A percentile compares a stretch with the other conserved stretches of the same genome.
These are phyloP conservation scores for Orchestes rusci DNA, from an alignment of 2,888 invertebrate genomes.

Conservation along the genomic window DNA sequence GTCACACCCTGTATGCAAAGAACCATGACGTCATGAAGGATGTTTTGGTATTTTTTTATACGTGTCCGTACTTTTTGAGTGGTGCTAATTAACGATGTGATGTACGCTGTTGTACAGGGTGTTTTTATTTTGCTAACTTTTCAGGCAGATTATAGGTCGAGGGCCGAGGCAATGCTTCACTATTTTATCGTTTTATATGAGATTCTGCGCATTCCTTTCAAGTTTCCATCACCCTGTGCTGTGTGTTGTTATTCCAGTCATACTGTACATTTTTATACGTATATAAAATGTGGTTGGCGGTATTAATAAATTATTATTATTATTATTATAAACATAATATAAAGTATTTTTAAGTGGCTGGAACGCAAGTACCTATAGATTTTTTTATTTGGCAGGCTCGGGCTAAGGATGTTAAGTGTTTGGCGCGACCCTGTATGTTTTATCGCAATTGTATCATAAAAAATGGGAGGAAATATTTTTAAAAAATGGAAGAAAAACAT, in stretches of 20 bases:
- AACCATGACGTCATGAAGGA: no score
- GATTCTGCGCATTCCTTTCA: not conserved
- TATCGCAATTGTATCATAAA: slow-evolving; percentile 33
- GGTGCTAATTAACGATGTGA: slow-evolving; percentile 43
- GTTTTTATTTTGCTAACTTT: slow-evolving; percentile 11
- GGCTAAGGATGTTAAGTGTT: not conserved
- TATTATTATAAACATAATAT: slow-evolving; percentile 16
- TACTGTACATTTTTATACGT: slow-evolving; percentile 34
- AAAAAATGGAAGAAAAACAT: slow-evolving; percentile 30
- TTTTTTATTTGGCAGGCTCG: slow-evolving; percentile 22
- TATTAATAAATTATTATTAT: slow-evolving; percentile 39
- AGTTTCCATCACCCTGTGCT: slow-evolving; percentile 11
- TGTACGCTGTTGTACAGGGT: slow-evolving; percentile 27
- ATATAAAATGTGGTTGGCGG: slow-evolving; percentile 38
- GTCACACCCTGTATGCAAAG: no score
- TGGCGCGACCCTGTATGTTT: not conserved
- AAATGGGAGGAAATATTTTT: slow-evolving; percentile 36
- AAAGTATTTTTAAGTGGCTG: slow-evolving; percentile 37
- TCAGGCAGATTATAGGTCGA: not conserved
- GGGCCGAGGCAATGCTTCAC: no score
- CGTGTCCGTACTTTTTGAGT: slow-evolving; percentile 43
- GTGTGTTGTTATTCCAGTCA: slow-evolving; percentile 43
- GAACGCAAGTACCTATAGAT: slow-evolving; percentile 39
- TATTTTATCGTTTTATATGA: not conserved
- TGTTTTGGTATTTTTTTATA: slow-evolving; percentile 18